These are phyloP conservation scores for Drosophila yakuba DNA, from an alignment of 1,140 invertebrate species.

Conservation along the genomic window DNA sequence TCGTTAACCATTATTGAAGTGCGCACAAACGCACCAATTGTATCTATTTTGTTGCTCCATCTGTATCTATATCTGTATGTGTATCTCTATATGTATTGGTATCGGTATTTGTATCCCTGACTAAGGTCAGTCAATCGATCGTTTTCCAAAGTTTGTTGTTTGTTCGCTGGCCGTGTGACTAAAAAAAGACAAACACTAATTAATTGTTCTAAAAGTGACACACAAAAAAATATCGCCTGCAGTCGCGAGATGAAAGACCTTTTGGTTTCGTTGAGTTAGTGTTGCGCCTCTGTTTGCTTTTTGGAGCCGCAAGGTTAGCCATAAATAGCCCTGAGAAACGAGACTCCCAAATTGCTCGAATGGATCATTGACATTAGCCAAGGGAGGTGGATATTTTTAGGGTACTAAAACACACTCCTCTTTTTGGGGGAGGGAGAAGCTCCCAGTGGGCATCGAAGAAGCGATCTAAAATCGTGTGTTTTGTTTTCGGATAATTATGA, in stretches of 20 bases:
- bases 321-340: conserved; percentile 55
- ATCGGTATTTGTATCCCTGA: background rate
- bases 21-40: conserved; percentile 48
- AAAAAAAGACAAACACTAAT: conserved; percentile 55
- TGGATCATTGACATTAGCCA: conserved; percentile 33
- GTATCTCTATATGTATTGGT: background rate
- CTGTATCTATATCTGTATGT: no score
- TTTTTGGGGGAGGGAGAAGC: background rate
- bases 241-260: conserved; percentile 49
- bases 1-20: conserved; percentile 59
- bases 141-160: conserved; percentile 17
- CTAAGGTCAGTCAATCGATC: conserved; percentile 46
- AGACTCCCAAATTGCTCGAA: conserved; percentile 37
- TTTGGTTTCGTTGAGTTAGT: conserved; percentile 20
- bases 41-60: conserved; percentile 1
- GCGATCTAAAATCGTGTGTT: conserved; percentile 36
- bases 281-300: conserved; percentile 25
- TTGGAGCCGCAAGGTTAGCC: conserved; percentile 51
- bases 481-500: conserved; percentile 71
- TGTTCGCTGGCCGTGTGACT: conserved; percentile 2
- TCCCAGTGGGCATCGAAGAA: conserved; percentile 16
- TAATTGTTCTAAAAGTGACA: conserved; percentile 68
- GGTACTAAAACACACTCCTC: background rate
- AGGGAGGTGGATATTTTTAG: conserved; percentile 37
- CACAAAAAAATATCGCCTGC: conserved; percentile 39